phyloP scores from a whole-genome alignment of 2,113 vertebrate genomes.

The Melanerpes aurifrons region DNA sequence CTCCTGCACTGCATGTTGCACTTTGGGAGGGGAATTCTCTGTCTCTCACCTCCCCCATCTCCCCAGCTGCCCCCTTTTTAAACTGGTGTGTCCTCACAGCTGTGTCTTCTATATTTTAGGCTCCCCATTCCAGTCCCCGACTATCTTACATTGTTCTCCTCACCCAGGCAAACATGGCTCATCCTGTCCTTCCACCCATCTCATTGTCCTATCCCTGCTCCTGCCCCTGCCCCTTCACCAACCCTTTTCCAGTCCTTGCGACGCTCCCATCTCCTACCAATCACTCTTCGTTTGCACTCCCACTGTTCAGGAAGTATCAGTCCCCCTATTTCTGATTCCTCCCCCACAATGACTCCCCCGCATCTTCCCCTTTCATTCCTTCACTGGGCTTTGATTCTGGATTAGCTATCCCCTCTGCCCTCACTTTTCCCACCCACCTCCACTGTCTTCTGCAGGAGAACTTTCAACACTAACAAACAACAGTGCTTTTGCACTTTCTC shows the following conservation, averaged over 20 bases:
- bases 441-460: background rate
- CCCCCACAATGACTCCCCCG: background rate
- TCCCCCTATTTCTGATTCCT: background rate
- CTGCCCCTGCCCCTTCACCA: background rate
- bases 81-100: background rate
- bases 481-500: background rate
- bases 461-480: background rate
- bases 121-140: background rate
- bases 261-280: background rate
- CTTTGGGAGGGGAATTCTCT: background rate
- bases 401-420: background rate
- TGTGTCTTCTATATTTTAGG: background rate
- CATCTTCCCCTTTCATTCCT: background rate
- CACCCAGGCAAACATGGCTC: background rate
- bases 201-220: background rate
- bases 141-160: background rate
- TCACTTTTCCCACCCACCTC: background rate
- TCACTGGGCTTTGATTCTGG: background rate
- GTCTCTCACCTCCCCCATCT: slow-evolving; percentile 14
- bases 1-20: background rate
- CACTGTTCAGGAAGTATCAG: background rate
- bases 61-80: background rate
- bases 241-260: background rate
- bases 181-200: background rate
- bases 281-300: background rate